A percentile compares a stretch with the other conserved stretches of the same genome.
These are phyloP conservation scores for Chymomyza amoena DNA, from an alignment of 2,888 invertebrate species.

Conservation along the genomic window DNA sequence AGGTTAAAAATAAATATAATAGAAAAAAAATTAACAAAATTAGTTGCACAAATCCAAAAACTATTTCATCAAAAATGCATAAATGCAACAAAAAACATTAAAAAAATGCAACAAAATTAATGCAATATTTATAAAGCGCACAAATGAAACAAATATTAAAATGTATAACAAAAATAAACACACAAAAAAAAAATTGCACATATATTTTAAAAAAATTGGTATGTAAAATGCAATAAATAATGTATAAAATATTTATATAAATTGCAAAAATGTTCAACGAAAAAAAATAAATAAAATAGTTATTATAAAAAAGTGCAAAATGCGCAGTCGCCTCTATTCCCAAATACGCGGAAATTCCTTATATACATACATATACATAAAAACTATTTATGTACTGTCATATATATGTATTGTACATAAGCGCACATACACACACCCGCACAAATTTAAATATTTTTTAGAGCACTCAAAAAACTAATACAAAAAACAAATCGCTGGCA, in stretches of 20 bases:
- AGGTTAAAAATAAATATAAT: constrained; percentile 3
- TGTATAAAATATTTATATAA: constrained; percentile 72
- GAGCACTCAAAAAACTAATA: constrained; percentile 59
- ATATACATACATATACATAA: constrained; percentile 27
- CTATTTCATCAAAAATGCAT: constrained; percentile 69
- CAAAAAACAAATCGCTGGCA: constrained; percentile 70
- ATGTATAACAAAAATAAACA: constrained; percentile 6
- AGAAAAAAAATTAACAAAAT: constrained; percentile 46
- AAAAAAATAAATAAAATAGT: constrained; percentile 22
- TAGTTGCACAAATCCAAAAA: constrained; percentile 60
- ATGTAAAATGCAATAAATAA: constrained; percentile 57
- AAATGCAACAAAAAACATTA: too few relatives aligned
- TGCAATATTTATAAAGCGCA: constrained; percentile 62
- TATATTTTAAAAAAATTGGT: constrained; percentile 29
- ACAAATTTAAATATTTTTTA: constrained; percentile 37
- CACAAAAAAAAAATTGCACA: constrained; percentile 21
- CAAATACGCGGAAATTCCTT: constrained; percentile 30
- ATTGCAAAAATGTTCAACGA: constrained; percentile 60
- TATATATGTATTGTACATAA: constrained; percentile 26
- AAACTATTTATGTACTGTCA: constrained; percentile 1
- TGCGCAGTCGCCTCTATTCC: constrained; percentile 71
- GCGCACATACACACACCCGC: constrained; percentile 41
- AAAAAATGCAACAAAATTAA: constrained; percentile 60
- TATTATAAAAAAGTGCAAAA: constrained; percentile 44
- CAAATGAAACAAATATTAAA: constrained; percentile 32